Base-by-base conservation (phyloP, 2,113 vertebrate species). In the Phrynosoma platyrhinos region DNA sequence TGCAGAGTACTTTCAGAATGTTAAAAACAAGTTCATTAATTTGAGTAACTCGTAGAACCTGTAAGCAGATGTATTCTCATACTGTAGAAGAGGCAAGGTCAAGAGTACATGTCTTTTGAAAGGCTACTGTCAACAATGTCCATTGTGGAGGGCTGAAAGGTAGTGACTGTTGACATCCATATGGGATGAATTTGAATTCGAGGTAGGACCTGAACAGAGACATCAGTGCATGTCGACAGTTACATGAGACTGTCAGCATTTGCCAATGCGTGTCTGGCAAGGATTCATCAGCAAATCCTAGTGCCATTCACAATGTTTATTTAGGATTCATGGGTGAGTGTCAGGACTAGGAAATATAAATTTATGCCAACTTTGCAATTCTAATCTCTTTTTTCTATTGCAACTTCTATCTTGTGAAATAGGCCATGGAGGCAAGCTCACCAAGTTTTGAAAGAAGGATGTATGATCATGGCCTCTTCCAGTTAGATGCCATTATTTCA, bases 361-460 rank as follows among this genome's bases (percentile, higher is more conserved):
- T 77, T 47, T 52, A 52, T 71, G 14, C 58, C 58, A 62, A 4
- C 58, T 62, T 62, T 62, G 58, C 58, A 62, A 62, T 20, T 62
- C 58, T 62, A 62, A 62, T 62, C 58, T 62, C 66, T 4, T 69
- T 69, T 23, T 69, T 69, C 27, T n/a, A 42, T 74, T n/a, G 9
- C 21, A 55, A 62, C 7, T 9, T 18, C 6, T 18, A 23, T 13
- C 66, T 10, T 72, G 18, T 82, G 40, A 82, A 87, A 74, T 21
- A 74, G 79, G 53, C 55, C 53, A 87, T 9, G 8, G 69, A 64
- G 81, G 27, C 36, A 62, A 75, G 20, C 4, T 9, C 27, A 32
- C 0, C 83, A 82, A 87, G 32, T 62, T 6, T 16, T 5, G 75
- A 14, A 76, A 83, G 0, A 0, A 0, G 53, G 1, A 23, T 64